Percentiles rank a stretch among this genome's conserved stretches.
phyloP scores from a whole-genome alignment of 2,797 vertebrate genomes.

The Helarctos malayanus region DNA sequence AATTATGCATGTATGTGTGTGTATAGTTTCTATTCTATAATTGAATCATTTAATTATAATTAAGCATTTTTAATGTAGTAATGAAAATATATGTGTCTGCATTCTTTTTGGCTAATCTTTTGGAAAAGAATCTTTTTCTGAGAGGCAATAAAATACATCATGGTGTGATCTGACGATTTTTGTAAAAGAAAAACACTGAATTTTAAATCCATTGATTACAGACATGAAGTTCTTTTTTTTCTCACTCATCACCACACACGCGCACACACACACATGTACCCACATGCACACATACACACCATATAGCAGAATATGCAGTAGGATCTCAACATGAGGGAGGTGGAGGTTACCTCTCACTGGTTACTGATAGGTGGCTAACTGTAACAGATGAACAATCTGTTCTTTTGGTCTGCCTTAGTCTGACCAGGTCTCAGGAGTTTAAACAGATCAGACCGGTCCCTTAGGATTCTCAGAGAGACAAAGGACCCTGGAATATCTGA shows the following conservation, averaged over 20 bases:
- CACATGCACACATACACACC: background rate
- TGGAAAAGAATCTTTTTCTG: background rate
- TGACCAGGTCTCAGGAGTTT: conserved; percentile 20
- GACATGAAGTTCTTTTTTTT: background rate
- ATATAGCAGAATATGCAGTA: background rate
- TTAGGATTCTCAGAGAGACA: conserved; percentile 18
- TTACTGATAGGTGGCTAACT: background rate
- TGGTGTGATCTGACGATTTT: background rate
- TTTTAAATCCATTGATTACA: background rate
- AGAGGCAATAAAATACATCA: background rate
- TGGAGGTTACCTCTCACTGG: background rate
- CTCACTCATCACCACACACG: background rate
- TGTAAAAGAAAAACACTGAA: background rate
- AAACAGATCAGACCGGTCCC: background rate
- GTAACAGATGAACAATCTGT: background rate
- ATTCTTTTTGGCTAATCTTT: background rate
- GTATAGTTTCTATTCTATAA: background rate
- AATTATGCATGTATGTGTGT: background rate
- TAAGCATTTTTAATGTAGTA: background rate
- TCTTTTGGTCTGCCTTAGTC: background rate
- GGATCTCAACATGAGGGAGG: background rate
- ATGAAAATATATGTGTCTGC: background rate
- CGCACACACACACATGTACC: background rate
- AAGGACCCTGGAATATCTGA: background rate
- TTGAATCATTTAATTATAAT: background rate